Evolutionary conservation across 2,113 vertebrate genomes (phyloP), one percentile per base, ranked within the genome.

Genomic region (Xyrauchen texanus): DNA sequence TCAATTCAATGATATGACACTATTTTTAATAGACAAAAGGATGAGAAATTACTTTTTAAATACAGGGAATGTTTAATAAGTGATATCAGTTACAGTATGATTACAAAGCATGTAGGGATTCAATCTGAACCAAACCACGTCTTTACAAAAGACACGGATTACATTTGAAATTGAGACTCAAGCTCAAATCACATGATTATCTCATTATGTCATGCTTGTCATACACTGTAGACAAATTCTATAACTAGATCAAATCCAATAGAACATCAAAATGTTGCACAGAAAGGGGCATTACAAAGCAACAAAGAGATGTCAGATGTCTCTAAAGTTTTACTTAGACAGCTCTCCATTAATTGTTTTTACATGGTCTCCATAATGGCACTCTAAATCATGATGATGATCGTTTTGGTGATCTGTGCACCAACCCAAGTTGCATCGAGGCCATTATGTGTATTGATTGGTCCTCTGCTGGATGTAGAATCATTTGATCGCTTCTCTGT

Each of bases 381-480:
- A 34, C 21, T 34, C 21, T 34, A 34, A 34, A 34, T 34, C 21
- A 34, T 34, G 21, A 34, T 49, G 61, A 11, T 6, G 66, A 55
- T 57, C 12, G 44, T 65, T 81, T 83, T 2, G 21, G 8, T n/a
- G 84, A 64, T 55, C 21, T 34, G 21, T 34, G 46, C 15, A 13
- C 7, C 58, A 61, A 46, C 4, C 34, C 8, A 45, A 68, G 10
- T 12, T 57, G 66, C 67, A 68, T 53, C 4, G 62, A 60, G 13
- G 62, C 13, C 42, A 79, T 12, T 8, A 78, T 44, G 21, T 34
- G 21, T 3, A 34, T 34, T 34, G 21, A 34, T 34, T 34, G 21
- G 21, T 34, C 21, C 21, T 34, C 3, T 34, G 21, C 21, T 34
- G 21, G 21, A 34, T 90, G 72, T 86, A 88, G 76, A 93, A 92